Evolutionary conservation across 2,797 vertebrate species (phyloP), one percentile per base, ranked within the genome.

Genomic region (Adrianichthys oophorus): DNA sequence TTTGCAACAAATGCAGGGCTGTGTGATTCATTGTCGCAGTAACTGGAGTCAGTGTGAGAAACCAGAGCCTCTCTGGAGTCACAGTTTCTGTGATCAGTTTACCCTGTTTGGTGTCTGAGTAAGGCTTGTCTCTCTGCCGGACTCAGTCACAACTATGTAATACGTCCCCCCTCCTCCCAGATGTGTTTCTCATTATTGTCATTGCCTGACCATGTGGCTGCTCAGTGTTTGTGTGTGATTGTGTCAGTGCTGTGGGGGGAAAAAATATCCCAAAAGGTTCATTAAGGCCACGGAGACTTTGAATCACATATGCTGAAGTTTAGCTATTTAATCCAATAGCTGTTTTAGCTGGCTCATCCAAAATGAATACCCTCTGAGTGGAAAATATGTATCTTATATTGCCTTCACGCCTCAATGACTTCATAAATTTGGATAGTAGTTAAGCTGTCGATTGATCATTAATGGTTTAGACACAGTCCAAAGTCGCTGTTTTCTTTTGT

Each of bases 181-280:
- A 72, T 79, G 79, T 83, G 79, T 83, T 84, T 76, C 74, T 83
- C 78, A 84, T 85, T 84, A 84, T 63, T 52, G 58, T 81, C 83
- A 84, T 79, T 70, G 83, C 81, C 72, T 74, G 72, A 72, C 79
- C 83, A 83, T 84, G 83, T 85, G 79, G 78, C 54, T 57, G 44
- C 3, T 1, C 48, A 43, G 61, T 65, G 18, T 74, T 59, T 75
- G 68, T 80, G 64, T 76, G 52, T 56, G 48, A 74, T 56, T 67
- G 62, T 62, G 69, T 7, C 23, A 14, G 2, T 4, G 5, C 48
- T 60, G 40, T 62, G 61, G 62, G 8, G 32, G 10, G 4, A 12
- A 12, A 12, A 32, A 32, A 12, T 32, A 32, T 70, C 61, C 69
- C 63, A 72, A 62, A 76, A 62, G 75, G 62, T 76, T 55, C 59